These are phyloP conservation scores for Megalonaias nervosa DNA, from an alignment of 1,140 invertebrate species.

Conservation along the genomic window DNA sequence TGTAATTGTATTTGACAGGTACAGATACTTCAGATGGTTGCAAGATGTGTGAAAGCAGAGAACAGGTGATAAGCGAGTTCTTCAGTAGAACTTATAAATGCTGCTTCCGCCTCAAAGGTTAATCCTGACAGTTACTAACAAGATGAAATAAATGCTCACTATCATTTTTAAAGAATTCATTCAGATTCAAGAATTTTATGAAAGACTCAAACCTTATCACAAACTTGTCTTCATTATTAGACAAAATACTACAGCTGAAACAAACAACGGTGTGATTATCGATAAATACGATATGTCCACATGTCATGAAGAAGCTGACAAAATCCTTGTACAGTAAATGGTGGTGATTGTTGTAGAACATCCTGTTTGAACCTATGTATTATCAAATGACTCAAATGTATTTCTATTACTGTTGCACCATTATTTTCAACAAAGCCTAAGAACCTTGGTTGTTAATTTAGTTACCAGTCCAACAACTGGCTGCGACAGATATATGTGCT, in stretches of 20 bases:
- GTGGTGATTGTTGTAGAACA: not conserved
- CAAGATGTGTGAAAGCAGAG: not conserved
- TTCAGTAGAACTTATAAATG: not conserved
- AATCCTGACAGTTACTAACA: not conserved
- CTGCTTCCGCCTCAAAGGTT: not conserved
- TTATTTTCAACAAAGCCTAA: not conserved
- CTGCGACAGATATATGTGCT: not conserved
- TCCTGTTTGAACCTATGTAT: not conserved
- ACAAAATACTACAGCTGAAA: not conserved
- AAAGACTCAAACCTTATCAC: not conserved
- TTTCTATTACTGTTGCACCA: not conserved
- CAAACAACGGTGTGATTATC: not conserved
- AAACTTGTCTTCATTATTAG: not conserved
- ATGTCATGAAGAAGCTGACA: conserved; percentile 8
- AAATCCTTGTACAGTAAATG: not conserved
- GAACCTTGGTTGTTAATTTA: not conserved
- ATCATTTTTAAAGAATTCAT: not conserved
- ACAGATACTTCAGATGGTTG: not conserved
- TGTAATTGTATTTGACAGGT: not conserved
- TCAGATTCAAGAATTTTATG: too few species aligned
- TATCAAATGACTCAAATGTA: conserved; percentile 2
- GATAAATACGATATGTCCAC: not conserved
- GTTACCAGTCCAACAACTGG: not conserved
- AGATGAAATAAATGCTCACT: not conserved
- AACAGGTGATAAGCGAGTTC: not conserved